Evolutionary conservation across 1,140 invertebrate genomes (phyloP).

Genomic region (Calephelis virginiensis): DNA sequence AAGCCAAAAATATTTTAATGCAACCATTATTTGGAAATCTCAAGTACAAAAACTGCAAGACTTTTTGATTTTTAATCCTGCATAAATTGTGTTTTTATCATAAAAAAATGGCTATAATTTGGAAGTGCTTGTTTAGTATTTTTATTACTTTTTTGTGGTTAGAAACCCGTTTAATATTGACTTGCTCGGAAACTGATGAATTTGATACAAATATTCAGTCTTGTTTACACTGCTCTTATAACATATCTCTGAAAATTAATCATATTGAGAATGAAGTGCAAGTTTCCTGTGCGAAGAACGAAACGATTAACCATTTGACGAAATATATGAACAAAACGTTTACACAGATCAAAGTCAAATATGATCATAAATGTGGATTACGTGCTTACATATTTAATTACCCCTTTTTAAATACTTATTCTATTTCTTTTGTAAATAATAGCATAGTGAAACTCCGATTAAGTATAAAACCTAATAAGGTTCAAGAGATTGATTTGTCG

Average conservation of each 20-base stretch:
- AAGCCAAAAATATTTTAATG: conserved; percentile 11
- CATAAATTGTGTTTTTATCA: conserved; percentile 41
- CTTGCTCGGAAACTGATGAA: conserved; percentile 47
- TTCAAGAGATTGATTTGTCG: conserved; percentile 69
- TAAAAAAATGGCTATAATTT: conserved; percentile 60
- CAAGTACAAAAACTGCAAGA: conserved; percentile 42
- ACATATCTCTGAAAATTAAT: conserved; percentile 56
- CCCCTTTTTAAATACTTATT: conserved; percentile 52
- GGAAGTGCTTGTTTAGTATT: conserved; percentile 57
- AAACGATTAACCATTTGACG: conserved; percentile 24
- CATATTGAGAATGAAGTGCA: conserved; percentile 39
- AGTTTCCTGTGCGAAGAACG: conserved; percentile 46
- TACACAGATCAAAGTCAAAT: conserved; percentile 45
- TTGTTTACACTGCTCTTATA: conserved; percentile 56
- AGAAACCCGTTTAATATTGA: conserved; percentile 42
- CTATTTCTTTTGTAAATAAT: conserved; percentile 61
- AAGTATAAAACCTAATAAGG: conserved; percentile 48
- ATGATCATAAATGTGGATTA: conserved; percentile 49
- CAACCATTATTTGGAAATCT: conserved; percentile 37
- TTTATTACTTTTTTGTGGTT: conserved; percentile 55
- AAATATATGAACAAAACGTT: conserved; percentile 55
- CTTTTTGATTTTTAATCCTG: conserved; percentile 59
- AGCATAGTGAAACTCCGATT: conserved; percentile 55
- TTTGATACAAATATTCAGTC: conserved; percentile 41
- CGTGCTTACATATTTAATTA: conserved; percentile 50